phyloP scores from a whole-genome alignment of 2,113 vertebrate genomes.

The Alligator sinensis region DNA sequence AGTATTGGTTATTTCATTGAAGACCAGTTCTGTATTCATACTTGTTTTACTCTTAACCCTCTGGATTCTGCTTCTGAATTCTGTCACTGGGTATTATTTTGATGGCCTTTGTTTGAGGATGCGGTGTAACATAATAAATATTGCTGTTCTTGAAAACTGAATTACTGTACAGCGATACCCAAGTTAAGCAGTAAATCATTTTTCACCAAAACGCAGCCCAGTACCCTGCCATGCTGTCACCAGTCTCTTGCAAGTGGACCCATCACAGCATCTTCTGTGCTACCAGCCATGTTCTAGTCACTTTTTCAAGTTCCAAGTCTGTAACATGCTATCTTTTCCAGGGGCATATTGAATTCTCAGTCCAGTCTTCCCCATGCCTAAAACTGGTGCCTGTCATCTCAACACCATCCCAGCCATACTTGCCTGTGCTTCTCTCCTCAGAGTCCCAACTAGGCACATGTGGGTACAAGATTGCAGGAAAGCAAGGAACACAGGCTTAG shows the following conservation, averaged over 20 bases:
- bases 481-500: background rate
- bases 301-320: too few relatives aligned
- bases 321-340: too few relatives aligned
- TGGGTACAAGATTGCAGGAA: background rate
- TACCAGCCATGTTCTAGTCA: too few relatives aligned
- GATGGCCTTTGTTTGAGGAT: background rate
- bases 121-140: background rate
- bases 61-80: background rate
- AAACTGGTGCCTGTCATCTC: background rate
- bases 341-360: background rate
- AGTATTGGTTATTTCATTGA: background rate
- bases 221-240: rapidly evolving
- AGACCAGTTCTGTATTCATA: background rate
- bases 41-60: background rate
- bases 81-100: background rate
- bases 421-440: background rate
- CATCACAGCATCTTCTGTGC: too few relatives aligned
- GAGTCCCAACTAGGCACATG: background rate
- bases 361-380: background rate
- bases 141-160: background rate
- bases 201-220: background rate
- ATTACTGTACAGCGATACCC: background rate
- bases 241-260: background rate
- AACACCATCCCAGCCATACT: background rate
- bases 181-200: background rate